These are phyloP conservation scores for Passerina amoena DNA, from an alignment of 2,113 vertebrate species.

Conservation along the genomic window DNA sequence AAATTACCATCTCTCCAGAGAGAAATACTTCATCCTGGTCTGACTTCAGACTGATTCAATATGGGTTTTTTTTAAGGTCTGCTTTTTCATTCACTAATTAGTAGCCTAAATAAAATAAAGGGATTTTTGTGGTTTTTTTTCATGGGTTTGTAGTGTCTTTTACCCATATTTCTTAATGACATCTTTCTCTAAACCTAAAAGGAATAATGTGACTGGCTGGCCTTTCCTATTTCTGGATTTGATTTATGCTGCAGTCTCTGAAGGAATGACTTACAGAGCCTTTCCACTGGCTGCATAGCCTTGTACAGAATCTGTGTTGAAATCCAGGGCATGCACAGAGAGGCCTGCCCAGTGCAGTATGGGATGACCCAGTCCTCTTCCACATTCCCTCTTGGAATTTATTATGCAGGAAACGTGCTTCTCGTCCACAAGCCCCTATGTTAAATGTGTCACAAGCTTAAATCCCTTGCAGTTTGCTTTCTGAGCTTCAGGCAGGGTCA, in stretches of 20 bases:
- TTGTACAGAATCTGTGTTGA: background rate
- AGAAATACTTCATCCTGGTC: background rate
- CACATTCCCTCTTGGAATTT: background rate
- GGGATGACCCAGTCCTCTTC: background rate
- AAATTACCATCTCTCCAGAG: background rate
- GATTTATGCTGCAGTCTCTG: background rate
- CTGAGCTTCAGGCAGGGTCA: background rate
- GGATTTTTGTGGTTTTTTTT: background rate
- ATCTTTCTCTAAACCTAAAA: slow-evolving; percentile 23
- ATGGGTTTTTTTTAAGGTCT: background rate
- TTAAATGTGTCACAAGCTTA: background rate
- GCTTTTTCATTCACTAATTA: slow-evolving; percentile 5
- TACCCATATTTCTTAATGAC: slow-evolving; percentile 1
- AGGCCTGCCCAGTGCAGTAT: background rate
- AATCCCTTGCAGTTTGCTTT: background rate
- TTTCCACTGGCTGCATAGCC: background rate
- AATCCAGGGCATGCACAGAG: background rate
- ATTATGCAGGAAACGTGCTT: background rate
- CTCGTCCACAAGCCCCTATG: background rate
- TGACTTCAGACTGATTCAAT: background rate
- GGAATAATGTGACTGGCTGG: background rate
- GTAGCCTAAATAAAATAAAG: slow-evolving; percentile 11
- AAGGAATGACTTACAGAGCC: background rate
- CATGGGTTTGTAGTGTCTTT: background rate
- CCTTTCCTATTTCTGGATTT: slow-evolving; percentile 56